These are phyloP conservation scores for Scaptomyza cyrtandrae DNA, from an alignment of 2,888 invertebrate species.

Conservation along the genomic window DNA sequence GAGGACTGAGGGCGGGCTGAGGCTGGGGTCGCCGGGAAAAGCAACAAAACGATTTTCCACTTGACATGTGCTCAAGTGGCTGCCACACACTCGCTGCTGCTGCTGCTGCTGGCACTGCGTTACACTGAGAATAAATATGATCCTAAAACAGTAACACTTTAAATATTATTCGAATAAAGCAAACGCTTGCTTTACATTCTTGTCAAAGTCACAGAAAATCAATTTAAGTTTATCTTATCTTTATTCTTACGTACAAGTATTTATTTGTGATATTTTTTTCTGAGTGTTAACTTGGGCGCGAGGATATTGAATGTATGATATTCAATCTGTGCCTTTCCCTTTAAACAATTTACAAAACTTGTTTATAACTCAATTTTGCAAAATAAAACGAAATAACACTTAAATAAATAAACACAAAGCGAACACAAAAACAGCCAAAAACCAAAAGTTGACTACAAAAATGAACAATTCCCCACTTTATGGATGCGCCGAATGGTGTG, in stretches of 20 bases:
- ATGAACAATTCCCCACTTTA: slow-evolving; percentile 66
- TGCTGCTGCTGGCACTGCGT: slow-evolving; percentile 8
- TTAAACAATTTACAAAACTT: slow-evolving; percentile 73
- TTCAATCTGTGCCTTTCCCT: slow-evolving; percentile 74
- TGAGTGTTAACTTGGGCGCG: not conserved
- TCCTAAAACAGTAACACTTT: too few relatives aligned
- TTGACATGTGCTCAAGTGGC: slow-evolving; percentile 78
- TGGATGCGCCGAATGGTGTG: slow-evolving; percentile 19
- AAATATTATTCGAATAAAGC: too few relatives aligned
- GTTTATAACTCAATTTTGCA: slow-evolving; percentile 77
- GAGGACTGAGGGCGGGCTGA: not conserved
- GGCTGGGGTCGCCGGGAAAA: slow-evolving; percentile 16
- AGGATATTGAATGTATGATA: slow-evolving; percentile 45
- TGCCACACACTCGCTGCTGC: slow-evolving; percentile 44
- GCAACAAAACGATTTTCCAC: slow-evolving; percentile 78
- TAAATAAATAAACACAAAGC: slow-evolving; percentile 71
- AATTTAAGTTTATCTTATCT: too few relatives aligned
- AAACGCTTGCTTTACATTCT: too few relatives aligned
- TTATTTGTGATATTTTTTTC: not conserved
- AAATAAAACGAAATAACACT: slow-evolving; percentile 77
- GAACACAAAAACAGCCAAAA: slow-evolving; percentile 32
- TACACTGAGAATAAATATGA: not conserved
- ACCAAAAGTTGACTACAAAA: slow-evolving; percentile 49
- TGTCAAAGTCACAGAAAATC: too few relatives aligned
- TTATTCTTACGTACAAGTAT: not conserved